Evolutionary conservation across 1,140 invertebrate species (phyloP), one percentile per base, ranked within the genome.

Genomic region (Oppia nitens): DNA sequence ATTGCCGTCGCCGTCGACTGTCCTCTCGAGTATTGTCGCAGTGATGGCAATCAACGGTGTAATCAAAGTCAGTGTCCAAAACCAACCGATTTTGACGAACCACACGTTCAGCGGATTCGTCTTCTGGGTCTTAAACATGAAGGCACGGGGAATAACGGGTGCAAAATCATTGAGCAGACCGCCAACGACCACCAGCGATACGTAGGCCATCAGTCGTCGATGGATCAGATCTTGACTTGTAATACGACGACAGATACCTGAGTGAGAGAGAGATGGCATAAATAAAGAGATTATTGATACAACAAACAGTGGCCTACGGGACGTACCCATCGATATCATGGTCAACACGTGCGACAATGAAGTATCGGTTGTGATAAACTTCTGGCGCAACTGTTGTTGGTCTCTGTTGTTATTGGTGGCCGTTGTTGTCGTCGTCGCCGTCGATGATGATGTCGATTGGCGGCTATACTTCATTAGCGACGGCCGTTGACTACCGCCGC

Each of bases 21-120:
- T 40, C 32, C 32, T 40, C 32, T 40, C 32, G 17, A 40, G 32
- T 40, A 40, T 40, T 9, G 6, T 9, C 6, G 32, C 84, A 83
- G 90, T 88, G 28, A 93, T 71, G 1, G 79, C 71, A 17, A 93
- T 74, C 74, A 89, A 95, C 14, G 83, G 79, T 14, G 82, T 73
- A 0, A 82, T 76, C 23, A 87, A 70, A 17, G 82, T 69, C 54
- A 93, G 68, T 25, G 90, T 84, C 90, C 91, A 95, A 58, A 83
- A 89, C 91, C 92, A 97, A 51, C 87, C 88, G 67, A 90, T 80
- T 71, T 95, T 95, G 0, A 95, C 89, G 72, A 96, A 95, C 68
- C 85, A 91, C 61, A 80, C 75, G 72, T 97, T 97, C 17, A 95
- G 80, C 28, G 90, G 67, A 71, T 93, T 95, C 62, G 84, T 80